Conservation (phyloP, 2,797 vertebrate genomes). For the Silurus aristotelis region DNA sequence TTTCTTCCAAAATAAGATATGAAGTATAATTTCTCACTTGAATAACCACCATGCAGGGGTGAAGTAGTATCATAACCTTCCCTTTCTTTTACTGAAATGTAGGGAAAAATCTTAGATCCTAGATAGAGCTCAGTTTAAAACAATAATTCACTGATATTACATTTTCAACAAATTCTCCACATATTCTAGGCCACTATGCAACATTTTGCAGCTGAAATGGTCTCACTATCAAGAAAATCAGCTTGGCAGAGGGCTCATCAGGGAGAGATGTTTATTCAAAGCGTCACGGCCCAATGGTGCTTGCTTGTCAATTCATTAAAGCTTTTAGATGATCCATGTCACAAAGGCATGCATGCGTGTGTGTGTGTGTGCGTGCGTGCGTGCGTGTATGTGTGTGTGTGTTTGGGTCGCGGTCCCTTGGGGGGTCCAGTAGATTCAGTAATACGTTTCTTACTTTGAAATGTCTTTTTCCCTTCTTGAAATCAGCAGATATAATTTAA, state of each 20-base stretch:
- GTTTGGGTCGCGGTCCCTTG: too few relatives aligned
- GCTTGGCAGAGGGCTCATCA: neutral
- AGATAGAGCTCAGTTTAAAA: neutral
- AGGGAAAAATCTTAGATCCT: neutral
- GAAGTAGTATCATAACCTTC: neutral
- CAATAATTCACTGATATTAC: neutral
- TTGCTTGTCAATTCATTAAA: slow-evolving; percentile 26
- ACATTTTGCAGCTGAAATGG: neutral
- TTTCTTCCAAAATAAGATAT: neutral
- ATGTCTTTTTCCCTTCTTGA: neutral
- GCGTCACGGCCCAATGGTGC: slow-evolving; percentile 16
- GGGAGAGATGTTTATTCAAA: slow-evolving; percentile 24
- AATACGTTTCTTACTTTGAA: neutral
- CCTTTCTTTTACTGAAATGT: too few relatives aligned
- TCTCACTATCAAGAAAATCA: neutral
- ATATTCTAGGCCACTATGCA: neutral
- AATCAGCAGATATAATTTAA: neutral
- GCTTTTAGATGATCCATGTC: slow-evolving; percentile 21
- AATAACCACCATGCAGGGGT: neutral
- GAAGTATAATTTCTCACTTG: neutral
- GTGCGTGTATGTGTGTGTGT: neutral
- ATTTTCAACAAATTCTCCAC: neutral
- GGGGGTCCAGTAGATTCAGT: neutral
- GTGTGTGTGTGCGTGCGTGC: slow-evolving; percentile 3
- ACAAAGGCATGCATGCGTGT: neutral